Evolutionary conservation across 2,113 vertebrate genomes (phyloP), one percentile per base, ranked within the genome.

Genomic region (Nothobranchius furzeri): DNA sequence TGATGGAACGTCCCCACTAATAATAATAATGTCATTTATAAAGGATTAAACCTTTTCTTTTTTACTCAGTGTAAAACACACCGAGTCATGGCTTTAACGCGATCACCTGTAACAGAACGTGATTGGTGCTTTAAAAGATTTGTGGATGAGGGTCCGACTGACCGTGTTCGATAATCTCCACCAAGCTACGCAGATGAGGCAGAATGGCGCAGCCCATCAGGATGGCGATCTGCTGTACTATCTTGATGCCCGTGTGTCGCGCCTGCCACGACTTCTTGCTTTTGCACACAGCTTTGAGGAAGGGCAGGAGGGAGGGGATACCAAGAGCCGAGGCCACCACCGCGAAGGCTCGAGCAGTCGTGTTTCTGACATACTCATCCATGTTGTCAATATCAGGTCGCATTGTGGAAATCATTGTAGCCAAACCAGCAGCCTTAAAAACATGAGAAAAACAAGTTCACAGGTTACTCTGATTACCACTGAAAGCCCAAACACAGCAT

Each of bases 181-280:
- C 98, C 93, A 99, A 91, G 89, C 98, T 98, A 80, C 98, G 94
- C 17, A 99, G 95, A 82, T 99, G 98, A 70, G 98, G 97, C 87
- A 99, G 86, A 79, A 99, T 99, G 60, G 98, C 98, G 70, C 98
- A 99, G 75, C 98, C 98, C 98, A 99, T 99, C 25, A 99, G 96
- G 90, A 99, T 99, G 77, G 98, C 97, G 55, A 99, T 99, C 89
- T 99, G 98, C 90, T 99, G 98, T 4, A 99, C 98, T 42, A 99
- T 99, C 91, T 99, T 99, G 90, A 99, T 99, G 82, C 98, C 98
- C 0, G 98, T 99, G 83, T 99, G 98, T 1, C 98, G 91, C 0
- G 98, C 98, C 79, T 99, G 97, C 98, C 98, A 99, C 5, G 98
- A 98, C 61, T 99, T 99, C 83, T 99, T 99, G 91, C 98, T 99